Evolutionary conservation across 2,113 vertebrate species (phyloP), one percentile per base, ranked within the genome.

Genomic region (Thamnaconus septentrionalis): DNA sequence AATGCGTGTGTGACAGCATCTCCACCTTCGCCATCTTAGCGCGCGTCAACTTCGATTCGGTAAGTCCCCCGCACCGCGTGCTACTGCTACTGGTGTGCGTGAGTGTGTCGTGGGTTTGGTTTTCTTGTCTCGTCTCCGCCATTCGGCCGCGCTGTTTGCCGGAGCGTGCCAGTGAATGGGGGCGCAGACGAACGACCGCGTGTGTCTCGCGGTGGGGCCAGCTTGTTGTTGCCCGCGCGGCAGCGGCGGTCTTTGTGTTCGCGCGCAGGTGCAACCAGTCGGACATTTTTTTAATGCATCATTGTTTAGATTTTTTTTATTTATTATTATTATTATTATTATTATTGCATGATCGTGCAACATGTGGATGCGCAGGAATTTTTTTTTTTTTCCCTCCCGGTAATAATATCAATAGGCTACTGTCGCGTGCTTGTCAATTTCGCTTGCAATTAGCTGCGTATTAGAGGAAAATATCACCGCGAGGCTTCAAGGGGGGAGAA

Each of bases 11-110:
- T 95, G 96, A 98, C 92, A 93, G 93, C 79, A 91, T 96, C 86
- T 98, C 96, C 88, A 94, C 94, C 88, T 98, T 98, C 95, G 96
- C 96, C 95, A 96, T 98, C 90, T 96, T 98, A 95, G 94, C 96
- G 85, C 93, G 92, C 92, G 91, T 96, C 83, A 96, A 89, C 89
- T 91, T 94, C 73, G 96, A 97, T 88, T 93, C 92, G 95, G 96
- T 98, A 94, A 97, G 96, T 95, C 72, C 70, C 44, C 45, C 83
- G 41, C 47, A 1, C 12, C 12, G 6, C 9, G 4, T 5, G 7
- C 31, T 41, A 9, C 4, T 9, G 3, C 41, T 41, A 4, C 53
- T 5, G 53, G 31, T 39, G 5, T 40, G 18, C 31, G 8, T 41
- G 53, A 47, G 5, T 18, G 43, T 4, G 7, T 63, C 8, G 50